Base-by-base conservation (phyloP, 2,797 vertebrate genomes). In the Melanotaenia parkinsoni region DNA sequence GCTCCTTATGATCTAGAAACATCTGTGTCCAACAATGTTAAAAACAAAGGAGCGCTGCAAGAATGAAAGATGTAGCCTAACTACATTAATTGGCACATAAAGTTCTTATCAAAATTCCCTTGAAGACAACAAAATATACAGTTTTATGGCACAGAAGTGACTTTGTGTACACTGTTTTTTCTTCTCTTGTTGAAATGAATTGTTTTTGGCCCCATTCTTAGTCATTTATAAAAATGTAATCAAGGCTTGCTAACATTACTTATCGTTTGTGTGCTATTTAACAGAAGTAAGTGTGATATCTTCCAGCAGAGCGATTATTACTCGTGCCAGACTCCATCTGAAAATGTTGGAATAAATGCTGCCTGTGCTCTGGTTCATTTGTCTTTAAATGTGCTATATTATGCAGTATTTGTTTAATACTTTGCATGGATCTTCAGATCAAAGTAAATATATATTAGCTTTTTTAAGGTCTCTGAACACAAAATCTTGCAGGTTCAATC, bases 141-240 rank as follows among this genome's bases (percentile, higher is more conserved):
- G 60, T 66, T 81, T 64, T 62, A 88, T 88, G 87, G 87, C 87
- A 89, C 89, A 82, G 45, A 43, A 72, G 77, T 78, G 79, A 67
- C 35, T 80, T 79, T 16, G 5, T 28, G 51, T 22, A 13, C 4
- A 26, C 22, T 26, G 51, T 7, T 6, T 35, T 28, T 32, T 61
- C 81, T 77, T 83, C 71, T 30, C 28, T 30, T 30, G 28, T 30
- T 30, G 28, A 79, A 76, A 78, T 78, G 54, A 7, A 0, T 80
- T 58, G 60, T 38, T 84, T 50, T 67, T 33, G 50, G 71, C 57
- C 61, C n/a, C 62, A 28, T 24, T 62, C 76, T 70, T 62, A 65
- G 18, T 74, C 3, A 7, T 64, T 77, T 20, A 57, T 54, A 24
- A 43, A 76, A 72, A 54, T 45, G 30, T 38, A 35, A 58, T 43